Percentiles rank a stretch among this genome's conserved stretches.
Conservation (phyloP, 1,140 invertebrate species). For the Solen grandis region DNA sequence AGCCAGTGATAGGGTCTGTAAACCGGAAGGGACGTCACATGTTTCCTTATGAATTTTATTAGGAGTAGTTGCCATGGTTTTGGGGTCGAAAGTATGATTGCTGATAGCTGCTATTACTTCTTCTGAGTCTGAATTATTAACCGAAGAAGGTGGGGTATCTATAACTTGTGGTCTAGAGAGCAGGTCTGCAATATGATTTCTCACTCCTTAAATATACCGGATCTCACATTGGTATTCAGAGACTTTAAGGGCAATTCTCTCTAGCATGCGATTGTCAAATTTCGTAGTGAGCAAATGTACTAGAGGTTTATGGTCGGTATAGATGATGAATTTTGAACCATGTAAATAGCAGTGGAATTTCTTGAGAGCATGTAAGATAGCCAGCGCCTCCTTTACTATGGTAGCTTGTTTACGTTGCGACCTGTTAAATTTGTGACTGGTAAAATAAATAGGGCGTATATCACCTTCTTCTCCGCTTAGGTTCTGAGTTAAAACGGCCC, state of each 20-base stretch:
- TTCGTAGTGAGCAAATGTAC: background rate
- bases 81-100: conserved; percentile 37
- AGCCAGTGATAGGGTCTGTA: background rate
- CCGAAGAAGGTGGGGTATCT: conserved; percentile 8
- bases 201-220: background rate
- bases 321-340: background rate
- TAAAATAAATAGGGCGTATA: background rate
- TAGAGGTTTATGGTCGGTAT: conserved; percentile 10
- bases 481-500: background rate
- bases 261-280: conserved; percentile 19
- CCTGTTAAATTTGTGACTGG: background rate
- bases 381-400: conserved; percentile 11
- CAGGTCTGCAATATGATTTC: conserved; percentile 24
- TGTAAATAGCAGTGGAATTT: conserved; percentile 5
- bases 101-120: background rate
- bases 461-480: background rate
- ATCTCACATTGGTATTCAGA: conserved; percentile 17
- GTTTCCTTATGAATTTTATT: conserved; percentile 10
- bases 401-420: background rate
- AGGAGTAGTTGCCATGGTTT: conserved; percentile 15
- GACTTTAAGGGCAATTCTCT: background rate
- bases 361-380: conserved; percentile 6
- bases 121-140: background rate
- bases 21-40: background rate
- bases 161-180: background rate